Evolutionary conservation across 2,888 invertebrate species (phyloP).

Genomic region (Noctuana brunneofusca): DNA sequence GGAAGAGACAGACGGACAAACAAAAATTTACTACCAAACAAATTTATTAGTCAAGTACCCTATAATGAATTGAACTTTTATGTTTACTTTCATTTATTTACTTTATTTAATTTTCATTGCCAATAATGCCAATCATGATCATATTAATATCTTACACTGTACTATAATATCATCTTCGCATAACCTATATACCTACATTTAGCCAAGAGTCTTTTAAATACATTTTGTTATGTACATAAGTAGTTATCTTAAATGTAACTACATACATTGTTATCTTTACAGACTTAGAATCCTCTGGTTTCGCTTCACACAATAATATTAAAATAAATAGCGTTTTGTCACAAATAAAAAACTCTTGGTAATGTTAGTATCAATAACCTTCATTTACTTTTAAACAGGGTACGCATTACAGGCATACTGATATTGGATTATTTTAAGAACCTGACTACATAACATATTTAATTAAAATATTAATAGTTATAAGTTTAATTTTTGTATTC

Average conservation of each 20-base stretch:
- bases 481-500: too few species aligned
- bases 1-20: too few species aligned
- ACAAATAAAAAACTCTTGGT: constrained; percentile 1
- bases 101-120: neutral
- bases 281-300: too few species aligned
- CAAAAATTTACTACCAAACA: too few species aligned
- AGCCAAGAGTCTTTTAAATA: neutral
- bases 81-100: neutral
- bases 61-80: too few species aligned
- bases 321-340: neutral
- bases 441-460: too few species aligned
- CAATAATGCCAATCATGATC: constrained; percentile 2
- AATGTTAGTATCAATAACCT: neutral
- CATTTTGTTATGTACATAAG: neutral
- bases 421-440: neutral
- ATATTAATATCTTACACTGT: neutral
- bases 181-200: constrained; percentile 1
- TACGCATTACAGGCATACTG: neutral
- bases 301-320: too few species aligned
- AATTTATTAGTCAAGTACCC: too few species aligned
- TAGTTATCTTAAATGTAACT: too few species aligned
- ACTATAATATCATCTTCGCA: neutral
- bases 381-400: neutral
- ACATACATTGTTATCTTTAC: too few species aligned
- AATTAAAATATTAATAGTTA: too few species aligned